Evolutionary conservation across 1,140 invertebrate species (phyloP), one percentile per base, ranked within the genome.

Genomic region (Drosophila tristis): DNA sequence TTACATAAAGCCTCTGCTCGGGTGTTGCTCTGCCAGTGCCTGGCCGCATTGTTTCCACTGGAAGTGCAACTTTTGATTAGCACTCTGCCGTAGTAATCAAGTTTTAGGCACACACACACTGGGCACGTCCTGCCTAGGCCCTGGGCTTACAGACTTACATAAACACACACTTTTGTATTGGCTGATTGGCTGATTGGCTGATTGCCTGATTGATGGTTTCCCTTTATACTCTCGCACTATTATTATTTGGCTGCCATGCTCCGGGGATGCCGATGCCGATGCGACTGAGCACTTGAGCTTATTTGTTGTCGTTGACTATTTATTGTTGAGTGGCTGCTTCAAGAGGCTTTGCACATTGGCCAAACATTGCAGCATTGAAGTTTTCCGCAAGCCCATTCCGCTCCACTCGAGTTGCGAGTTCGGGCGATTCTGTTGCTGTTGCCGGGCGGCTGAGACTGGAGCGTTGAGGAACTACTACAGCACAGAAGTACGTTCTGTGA

Each of bases 51-150:
- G 55, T 80, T 67, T 67, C 82, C 74, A 60, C 76, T 54, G 44
- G 60, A 78, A 81, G 81, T 75, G 74, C 50, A 78, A 82, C 78
- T 78, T 81, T 87, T 86, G 81, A 87, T 86, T 86, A 87, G 78
- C 61, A 68, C 62, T 76, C 76, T 78, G 74, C 75, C 68, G 62
- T 65, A 82, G 81, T 81, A 80, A 78, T 81, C 65, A 78, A 87
- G 50, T 65, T 71, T 57, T 29, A n/a, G 16, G 48, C 29, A 25
- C 29, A 29, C 26, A 59, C 23, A 65, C 25, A 64, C 31, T 6
- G 47, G 15, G 55, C 54, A 55, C 29, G 55, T 58, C 61, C 71
- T 62, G 63, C n/a, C 25, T 5, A 43, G 25, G 47, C 5, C 35
- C 13, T 29, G 8, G 16, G 16, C 16, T 16, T 16, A 16, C 16